These are phyloP conservation scores for Procambarus clarkii DNA, from an alignment of 1,140 invertebrate genomes.

Conservation along the genomic window DNA sequence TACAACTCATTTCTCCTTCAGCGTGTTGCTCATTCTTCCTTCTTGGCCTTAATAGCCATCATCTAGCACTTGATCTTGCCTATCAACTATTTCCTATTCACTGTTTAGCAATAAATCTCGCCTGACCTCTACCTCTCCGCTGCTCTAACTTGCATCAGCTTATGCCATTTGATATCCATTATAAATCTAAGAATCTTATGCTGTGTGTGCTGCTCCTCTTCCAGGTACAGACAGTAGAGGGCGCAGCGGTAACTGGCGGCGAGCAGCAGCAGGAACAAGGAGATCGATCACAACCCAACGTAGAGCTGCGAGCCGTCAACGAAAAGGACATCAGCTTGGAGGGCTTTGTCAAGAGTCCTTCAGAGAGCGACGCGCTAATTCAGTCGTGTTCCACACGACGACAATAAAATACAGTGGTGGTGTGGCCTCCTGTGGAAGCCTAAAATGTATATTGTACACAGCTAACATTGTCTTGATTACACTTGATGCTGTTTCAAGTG, in stretches of 20 bases:
- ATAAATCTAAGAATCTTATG: not conserved
- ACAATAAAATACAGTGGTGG: not conserved
- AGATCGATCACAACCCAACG: not conserved
- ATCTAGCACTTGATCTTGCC: not conserved
- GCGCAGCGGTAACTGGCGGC: not conserved
- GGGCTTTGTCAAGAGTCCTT: constrained; percentile 67
- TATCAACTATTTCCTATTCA: not conserved
- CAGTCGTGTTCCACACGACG: constrained; percentile 37
- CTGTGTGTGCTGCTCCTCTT: not conserved
- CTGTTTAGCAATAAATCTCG: not conserved
- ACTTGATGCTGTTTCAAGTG: too few species aligned
- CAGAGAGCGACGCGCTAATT: constrained; percentile 66
- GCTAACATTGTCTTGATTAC: too few species aligned
- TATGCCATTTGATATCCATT: not conserved
- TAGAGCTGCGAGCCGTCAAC: constrained; percentile 30
- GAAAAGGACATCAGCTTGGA: constrained; percentile 64
- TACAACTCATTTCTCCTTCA: not conserved
- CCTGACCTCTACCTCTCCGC: not conserved
- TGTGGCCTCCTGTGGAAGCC: not conserved
- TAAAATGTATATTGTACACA: too few species aligned
- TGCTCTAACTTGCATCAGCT: too few species aligned
- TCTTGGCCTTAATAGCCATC: not conserved
- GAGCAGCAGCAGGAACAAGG: not conserved
- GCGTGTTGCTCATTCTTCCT: not conserved
- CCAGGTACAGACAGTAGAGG: constrained; percentile 62